Conservation (phyloP, 2,888 invertebrate species). For the Tenthredo scrophulariae region DNA sequence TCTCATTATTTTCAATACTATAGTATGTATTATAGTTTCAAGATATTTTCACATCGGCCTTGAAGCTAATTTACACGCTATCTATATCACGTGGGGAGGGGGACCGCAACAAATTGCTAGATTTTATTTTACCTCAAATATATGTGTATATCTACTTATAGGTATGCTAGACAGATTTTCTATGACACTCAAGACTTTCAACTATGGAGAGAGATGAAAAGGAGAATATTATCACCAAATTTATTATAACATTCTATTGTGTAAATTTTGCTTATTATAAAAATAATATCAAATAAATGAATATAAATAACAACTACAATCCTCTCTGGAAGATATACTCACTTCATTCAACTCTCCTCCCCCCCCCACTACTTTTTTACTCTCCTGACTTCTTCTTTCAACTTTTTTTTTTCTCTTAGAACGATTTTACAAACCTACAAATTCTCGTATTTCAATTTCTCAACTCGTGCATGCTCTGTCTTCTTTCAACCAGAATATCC, state of each 20-base stretch:
- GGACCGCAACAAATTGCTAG: background rate
- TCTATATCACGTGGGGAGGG: constrained; percentile 26
- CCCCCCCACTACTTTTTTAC: background rate
- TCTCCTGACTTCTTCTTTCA: background rate
- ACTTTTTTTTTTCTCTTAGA: background rate
- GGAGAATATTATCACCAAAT: background rate
- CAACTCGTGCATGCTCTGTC: background rate
- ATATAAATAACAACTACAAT: background rate
- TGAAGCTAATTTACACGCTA: constrained; percentile 5
- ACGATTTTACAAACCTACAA: background rate
- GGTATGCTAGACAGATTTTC: background rate
- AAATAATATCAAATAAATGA: background rate
- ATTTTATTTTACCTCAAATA: background rate
- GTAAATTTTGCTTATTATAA: background rate
- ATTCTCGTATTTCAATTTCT: background rate
- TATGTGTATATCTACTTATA: background rate
- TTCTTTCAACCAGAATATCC: background rate
- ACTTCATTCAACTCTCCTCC: background rate
- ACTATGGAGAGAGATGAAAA: background rate
- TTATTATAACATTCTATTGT: background rate
- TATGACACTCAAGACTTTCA: background rate
- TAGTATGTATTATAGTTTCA: background rate
- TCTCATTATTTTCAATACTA: background rate
- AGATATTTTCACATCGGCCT: constrained; percentile 27
- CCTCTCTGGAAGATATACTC: background rate